Evolutionary conservation across 2,888 invertebrate species (phyloP), one percentile per base, ranked within the genome.

Genomic region (Phaonia tiefii): DNA sequence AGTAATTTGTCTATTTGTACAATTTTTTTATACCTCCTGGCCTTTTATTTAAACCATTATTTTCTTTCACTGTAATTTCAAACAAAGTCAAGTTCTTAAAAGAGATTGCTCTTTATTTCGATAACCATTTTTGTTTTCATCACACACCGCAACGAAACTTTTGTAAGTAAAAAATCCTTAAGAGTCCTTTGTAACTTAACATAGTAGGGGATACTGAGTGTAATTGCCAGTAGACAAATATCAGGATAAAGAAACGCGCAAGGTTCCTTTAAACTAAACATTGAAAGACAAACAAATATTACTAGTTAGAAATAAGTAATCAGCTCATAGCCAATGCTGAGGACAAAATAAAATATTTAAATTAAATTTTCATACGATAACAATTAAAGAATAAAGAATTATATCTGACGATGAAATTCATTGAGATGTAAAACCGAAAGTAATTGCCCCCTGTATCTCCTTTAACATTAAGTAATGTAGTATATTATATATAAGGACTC

Each of bases 361-460:
- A 22, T 44, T 22, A 70, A 26, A 66, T 15, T 65, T 49, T 49
- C 15, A 60, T 49, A 0, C 20, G 69, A 79, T 39, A 63, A 54
- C n/a, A n/a, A n/a, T n/a, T n/a, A n/a, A n/a, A n/a, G n/a, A n/a
- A n/a, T n/a, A n/a, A n/a, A n/a, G n/a, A n/a, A n/a, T n/a, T n/a
- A n/a, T n/a, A n/a, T n/a, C n/a, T n/a, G n/a, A n/a, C n/a, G n/a
- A n/a, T n/a, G n/a, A n/a, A n/a, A n/a, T n/a, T n/a, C n/a, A n/a
- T n/a, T n/a, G n/a, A n/a, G n/a, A n/a, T n/a, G n/a, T n/a, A n/a
- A n/a, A n/a, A n/a, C n/a, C n/a, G n/a, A n/a, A n/a, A n/a, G 89
- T 89, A 89, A 89, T 89, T 89, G 88, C 89, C 89, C 89, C 89
- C 86, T 87, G 89, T 89, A 89, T 89, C 89, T 88, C 89, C 89